phyloP scores from a whole-genome alignment of 2,113 vertebrate species.

The Erythrolamprus reginae region DNA sequence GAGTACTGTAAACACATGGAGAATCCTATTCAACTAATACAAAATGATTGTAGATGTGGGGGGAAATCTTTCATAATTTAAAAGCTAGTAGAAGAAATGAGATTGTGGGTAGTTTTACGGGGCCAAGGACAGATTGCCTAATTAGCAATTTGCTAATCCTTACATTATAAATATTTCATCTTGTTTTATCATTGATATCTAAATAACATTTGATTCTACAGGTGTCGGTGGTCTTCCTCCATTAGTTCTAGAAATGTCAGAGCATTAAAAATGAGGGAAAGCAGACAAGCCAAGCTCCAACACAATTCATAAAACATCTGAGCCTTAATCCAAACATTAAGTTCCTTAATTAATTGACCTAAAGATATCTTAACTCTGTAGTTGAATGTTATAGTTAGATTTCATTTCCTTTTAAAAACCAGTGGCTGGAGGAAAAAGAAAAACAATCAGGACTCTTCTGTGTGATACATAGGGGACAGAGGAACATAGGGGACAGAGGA shows the following conservation, averaged over 20 bases:
- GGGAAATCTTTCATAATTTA: constrained; percentile 32
- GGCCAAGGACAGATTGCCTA: constrained; percentile 19
- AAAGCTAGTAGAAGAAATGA: constrained; percentile 8
- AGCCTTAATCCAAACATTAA: neutral
- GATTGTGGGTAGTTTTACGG: neutral
- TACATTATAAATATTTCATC: neutral
- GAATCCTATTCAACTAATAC: constrained; percentile 55
- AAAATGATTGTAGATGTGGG: constrained; percentile 43
- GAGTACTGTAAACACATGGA: constrained; percentile 66
- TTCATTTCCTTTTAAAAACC: constrained; percentile 59
- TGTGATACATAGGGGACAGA: neutral
- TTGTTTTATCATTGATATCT: neutral
- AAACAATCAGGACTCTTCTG: neutral
- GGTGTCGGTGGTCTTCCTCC: neutral
- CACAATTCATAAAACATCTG: neutral
- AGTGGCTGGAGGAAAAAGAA: constrained; percentile 33
- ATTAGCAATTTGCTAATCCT: constrained; percentile 26
- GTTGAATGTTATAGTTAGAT: constrained; percentile 8
- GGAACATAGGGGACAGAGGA: neutral
- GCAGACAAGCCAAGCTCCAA: neutral
- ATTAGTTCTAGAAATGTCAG: neutral
- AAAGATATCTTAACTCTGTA: neutral
- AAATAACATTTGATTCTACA: neutral
- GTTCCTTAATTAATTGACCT: neutral
- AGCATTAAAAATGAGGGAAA: neutral